phyloP scores from a whole-genome alignment of 2,888 invertebrate genomes.

The Lochmaea crataegi region DNA sequence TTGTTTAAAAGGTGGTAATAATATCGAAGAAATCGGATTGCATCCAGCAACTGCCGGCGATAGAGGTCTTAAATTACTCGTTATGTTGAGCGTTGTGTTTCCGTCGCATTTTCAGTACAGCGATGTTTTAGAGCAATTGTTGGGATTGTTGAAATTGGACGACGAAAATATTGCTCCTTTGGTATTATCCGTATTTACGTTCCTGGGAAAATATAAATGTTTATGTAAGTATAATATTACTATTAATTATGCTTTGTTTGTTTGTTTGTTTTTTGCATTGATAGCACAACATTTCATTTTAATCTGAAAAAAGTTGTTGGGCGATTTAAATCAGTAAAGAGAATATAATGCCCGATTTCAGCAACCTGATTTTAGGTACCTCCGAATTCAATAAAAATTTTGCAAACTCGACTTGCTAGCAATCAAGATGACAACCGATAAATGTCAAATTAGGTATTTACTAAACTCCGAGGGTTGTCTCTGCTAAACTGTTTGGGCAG shows the following conservation, averaged over 20 bases:
- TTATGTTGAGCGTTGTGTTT: conserved; percentile 91
- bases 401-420: too few relatives aligned
- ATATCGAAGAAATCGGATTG: conserved; percentile 81
- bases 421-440: too few relatives aligned
- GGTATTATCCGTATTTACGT: conserved; percentile 85
- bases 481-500: too few relatives aligned
- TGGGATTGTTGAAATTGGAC: conserved; percentile 82
- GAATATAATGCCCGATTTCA: too few relatives aligned
- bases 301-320: too few relatives aligned
- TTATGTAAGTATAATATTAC: conserved; percentile 70
- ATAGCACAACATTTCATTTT: too few relatives aligned
- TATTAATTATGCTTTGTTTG: background rate
- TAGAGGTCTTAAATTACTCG: conserved; percentile 87
- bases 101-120: conserved; percentile 92
- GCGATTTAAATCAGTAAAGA: too few relatives aligned
- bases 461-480: too few relatives aligned
- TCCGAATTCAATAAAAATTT: too few relatives aligned
- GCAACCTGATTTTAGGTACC: too few relatives aligned
- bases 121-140: conserved; percentile 82
- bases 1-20: conserved; percentile 77
- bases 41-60: conserved; percentile 86
- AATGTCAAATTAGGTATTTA: too few relatives aligned
- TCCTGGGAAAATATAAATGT: conserved; percentile 87
- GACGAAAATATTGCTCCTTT: conserved; percentile 84
- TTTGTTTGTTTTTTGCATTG: too few relatives aligned